Percentiles rank a stretch among this genome's conserved stretches.
Evolutionary conservation across 2,113 vertebrate genomes (phyloP).

Genomic region (Rhabdomys dilectus): DNA sequence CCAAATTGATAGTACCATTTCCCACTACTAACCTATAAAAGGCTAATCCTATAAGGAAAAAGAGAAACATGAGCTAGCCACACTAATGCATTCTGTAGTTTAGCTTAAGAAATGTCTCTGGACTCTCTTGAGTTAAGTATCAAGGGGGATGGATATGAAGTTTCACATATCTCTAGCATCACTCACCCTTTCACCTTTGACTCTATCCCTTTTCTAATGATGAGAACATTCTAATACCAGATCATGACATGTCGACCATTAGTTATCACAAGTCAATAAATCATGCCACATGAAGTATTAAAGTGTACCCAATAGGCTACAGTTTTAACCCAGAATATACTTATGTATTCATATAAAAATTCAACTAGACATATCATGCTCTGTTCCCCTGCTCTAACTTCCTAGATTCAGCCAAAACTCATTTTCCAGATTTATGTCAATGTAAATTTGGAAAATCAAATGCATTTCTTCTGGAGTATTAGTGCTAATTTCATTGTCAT

Average conservation of each 20-base stretch:
- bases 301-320: not conserved
- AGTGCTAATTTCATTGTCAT: not conserved
- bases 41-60: accelerated
- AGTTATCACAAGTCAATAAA: not conserved
- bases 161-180: too few species aligned
- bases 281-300: not conserved
- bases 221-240: not conserved
- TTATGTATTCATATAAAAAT: not conserved
- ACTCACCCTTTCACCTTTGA: not conserved
- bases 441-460: not conserved
- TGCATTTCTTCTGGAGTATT: not conserved
- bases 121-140: not conserved
- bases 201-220: not conserved
- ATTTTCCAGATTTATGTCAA: not conserved
- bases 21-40: not conserved
- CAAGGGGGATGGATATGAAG: not conserved
- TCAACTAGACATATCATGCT: not conserved
- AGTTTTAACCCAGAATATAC: not conserved
- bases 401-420: not conserved
- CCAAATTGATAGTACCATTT: not conserved
- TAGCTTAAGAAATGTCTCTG: not conserved
- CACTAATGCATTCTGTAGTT: too few species aligned
- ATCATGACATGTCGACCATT: not conserved
- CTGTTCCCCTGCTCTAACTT: not conserved
- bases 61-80: not conserved